Conservation (phyloP, 2,113 vertebrate genomes). For the Paramormyrops kingsleyae region DNA sequence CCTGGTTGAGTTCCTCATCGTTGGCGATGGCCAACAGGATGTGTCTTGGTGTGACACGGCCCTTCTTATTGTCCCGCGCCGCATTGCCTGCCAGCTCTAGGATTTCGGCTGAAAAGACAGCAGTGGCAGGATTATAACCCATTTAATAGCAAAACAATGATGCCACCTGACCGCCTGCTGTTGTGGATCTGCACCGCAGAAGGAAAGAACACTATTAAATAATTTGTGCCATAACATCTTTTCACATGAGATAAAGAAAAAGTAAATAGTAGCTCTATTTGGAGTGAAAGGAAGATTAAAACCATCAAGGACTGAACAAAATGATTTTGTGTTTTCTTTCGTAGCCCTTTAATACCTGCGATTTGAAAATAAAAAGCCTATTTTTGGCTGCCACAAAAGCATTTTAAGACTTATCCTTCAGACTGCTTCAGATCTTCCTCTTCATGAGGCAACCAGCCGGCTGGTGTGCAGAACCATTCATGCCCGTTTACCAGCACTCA, state of each 20-base stretch:
- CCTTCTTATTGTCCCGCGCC: constrained; percentile 97
- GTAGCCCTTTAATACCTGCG: not conserved
- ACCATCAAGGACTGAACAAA: not conserved
- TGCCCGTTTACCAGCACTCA: not conserved
- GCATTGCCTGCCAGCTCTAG: constrained; percentile 95
- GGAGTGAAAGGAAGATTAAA: not conserved
- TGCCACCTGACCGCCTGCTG: not conserved
- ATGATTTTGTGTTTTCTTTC: not conserved
- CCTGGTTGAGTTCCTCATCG: constrained; percentile 96
- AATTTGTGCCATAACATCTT: not conserved
- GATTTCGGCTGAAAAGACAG: constrained; percentile 77
- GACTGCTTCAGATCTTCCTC: not conserved
- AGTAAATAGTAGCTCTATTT: not conserved
- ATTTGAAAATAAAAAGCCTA: not conserved
- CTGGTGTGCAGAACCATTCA: not conserved
- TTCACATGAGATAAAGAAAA: not conserved
- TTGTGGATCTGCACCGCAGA: not conserved
- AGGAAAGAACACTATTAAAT: not conserved
- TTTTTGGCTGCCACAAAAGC: not conserved
- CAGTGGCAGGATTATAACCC: constrained; percentile 2
- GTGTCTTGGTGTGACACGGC: constrained; percentile 90
- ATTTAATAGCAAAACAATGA: not conserved
- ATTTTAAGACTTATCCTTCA: not conserved
- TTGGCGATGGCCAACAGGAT: constrained; percentile 96
- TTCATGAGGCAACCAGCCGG: not conserved